A percentile compares a stretch with the other conserved stretches of the same genome.
These are phyloP conservation scores for Protobothrops mucrosquamatus DNA, from an alignment of 2,113 vertebrate genomes.

Conservation along the genomic window DNA sequence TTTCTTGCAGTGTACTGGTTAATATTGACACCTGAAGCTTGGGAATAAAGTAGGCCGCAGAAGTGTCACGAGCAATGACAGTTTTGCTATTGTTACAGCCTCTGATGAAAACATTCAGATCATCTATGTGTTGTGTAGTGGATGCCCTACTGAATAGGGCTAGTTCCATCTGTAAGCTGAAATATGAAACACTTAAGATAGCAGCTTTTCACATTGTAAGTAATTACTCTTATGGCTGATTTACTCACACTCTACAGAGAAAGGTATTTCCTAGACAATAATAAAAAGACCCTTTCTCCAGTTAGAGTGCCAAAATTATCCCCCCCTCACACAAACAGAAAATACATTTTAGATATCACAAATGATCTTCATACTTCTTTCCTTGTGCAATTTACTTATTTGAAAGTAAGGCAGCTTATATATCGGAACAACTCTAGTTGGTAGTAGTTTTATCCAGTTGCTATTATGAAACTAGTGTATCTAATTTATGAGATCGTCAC, in stretches of 20 bases:
- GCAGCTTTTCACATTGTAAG: neutral
- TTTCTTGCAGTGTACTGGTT: neutral
- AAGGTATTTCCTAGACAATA: neutral
- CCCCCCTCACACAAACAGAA: neutral
- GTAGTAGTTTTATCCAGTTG: neutral
- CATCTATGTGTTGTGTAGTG: neutral
- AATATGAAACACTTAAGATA: neutral
- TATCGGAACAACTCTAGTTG: neutral
- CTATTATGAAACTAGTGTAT: neutral
- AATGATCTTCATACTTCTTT: neutral
- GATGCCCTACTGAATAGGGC: neutral
- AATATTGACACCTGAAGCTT: neutral
- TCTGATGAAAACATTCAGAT: neutral
- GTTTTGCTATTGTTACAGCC: neutral
- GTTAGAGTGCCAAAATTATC: neutral
- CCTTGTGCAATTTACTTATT: neutral
- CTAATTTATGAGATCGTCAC: neutral
- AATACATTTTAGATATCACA: neutral
- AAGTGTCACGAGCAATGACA: neutral
- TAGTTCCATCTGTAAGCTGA: neutral
- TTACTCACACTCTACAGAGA: neutral
- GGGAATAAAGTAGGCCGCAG: neutral
- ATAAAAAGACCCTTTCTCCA: neutral
- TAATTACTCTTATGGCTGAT: neutral
- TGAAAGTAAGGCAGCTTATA: neutral